phyloP scores from a whole-genome alignment of 2,888 invertebrate genomes.

The Acleris emargana region DNA sequence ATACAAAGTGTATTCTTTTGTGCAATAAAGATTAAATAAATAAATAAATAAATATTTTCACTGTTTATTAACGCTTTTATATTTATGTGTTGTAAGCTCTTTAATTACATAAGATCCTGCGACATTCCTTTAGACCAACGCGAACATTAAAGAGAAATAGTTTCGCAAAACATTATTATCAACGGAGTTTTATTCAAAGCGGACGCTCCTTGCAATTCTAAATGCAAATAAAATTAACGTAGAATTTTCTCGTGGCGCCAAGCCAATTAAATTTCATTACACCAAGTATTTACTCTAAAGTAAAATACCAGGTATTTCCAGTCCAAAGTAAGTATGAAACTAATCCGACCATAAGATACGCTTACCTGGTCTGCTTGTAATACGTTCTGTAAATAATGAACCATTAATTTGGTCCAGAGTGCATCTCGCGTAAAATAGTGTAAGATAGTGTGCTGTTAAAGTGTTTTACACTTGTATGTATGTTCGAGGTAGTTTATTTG shows the following conservation, averaged over 20 bases:
- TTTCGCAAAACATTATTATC: conserved; percentile 10
- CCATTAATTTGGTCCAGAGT: conserved; percentile 31
- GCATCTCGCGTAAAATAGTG: conserved; percentile 29
- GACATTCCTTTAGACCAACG: no score
- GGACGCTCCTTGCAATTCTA: conserved; percentile 13
- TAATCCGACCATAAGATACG: conserved; percentile 34
- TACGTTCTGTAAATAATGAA: conserved; percentile 33
- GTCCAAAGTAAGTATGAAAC: conserved; percentile 17
- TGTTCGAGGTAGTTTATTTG: conserved; percentile 6
- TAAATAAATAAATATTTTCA: no score
- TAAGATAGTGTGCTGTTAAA: conserved; percentile 28
- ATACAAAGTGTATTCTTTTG: no score
- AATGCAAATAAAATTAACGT: conserved; percentile 27
- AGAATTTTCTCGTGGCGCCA: conserved; percentile 11
- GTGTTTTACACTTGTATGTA: conserved; percentile 13
- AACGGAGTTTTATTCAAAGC: conserved; percentile 15
- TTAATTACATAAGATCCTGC: no score
- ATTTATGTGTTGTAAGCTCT: no score
- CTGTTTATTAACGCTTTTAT: no score
- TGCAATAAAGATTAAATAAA: no score
- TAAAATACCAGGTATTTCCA: conserved; percentile 32
- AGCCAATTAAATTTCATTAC: conserved; percentile 29
- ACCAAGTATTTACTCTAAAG: conserved; percentile 16
- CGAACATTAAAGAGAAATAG: background rate
- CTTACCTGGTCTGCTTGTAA: conserved; percentile 29